Evolutionary conservation across 2,797 vertebrate genomes (phyloP), one percentile per base, ranked within the genome.

Genomic region (Nyctibius grandis): DNA sequence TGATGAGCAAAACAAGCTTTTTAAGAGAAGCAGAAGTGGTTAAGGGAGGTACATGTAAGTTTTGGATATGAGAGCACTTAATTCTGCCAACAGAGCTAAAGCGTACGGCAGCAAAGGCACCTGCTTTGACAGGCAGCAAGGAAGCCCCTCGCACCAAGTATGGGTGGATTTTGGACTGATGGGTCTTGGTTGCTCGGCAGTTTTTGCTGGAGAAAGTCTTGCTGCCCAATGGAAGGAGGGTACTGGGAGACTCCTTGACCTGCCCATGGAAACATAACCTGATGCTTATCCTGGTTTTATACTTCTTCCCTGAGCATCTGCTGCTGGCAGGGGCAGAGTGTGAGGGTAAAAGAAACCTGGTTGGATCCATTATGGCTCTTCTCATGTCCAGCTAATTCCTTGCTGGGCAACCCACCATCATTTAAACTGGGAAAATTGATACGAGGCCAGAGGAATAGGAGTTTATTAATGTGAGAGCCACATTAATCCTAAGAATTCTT

Each of bases 1-100:
- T 44, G 54, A 54, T 33, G 83, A 91, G 76, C 70, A 92, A 85
- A 94, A 84, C 51, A 89, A 60, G 69, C 6, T 42, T 65, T 68
- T 72, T 25, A 29, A 86, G 76, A 65, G 69, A 88, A 77, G 56
- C 38, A 57, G 84, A 78, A 64, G 36, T 40, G 50, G 36, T 57
- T 65, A 36, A 47, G 25, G n/a, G 42, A 80, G 50, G 40, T 36
- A 9, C 68, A 69, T 21, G 50, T 42, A 56, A 73, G 13, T 34
- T 92, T 78, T 91, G 42, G 40, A n/a, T 89, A 34, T 12, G 38
- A 31, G 0, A 0, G 34, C 14, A 23, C 25, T 60, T 42, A 51
- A 18, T 81, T 47, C 65, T 72, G 79, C 63, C 82, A 85, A 12
- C 6, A 54, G 33, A 76, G 57, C 53, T 68, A 34, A 50, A 63